phyloP scores from a whole-genome alignment of 2,888 invertebrate genomes.

The Steinernema hermaphroditum region DNA sequence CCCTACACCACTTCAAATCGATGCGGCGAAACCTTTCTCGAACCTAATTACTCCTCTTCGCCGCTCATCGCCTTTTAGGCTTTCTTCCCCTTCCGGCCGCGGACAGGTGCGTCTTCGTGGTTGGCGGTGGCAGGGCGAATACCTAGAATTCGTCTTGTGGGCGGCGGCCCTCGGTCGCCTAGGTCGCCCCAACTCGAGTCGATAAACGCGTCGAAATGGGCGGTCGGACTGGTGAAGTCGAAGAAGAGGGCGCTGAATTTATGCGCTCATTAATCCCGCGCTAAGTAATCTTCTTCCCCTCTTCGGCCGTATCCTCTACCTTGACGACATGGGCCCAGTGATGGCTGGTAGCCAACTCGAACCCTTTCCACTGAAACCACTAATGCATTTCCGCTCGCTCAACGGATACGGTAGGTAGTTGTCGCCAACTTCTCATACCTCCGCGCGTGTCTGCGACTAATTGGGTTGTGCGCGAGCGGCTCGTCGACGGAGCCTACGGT shows the following conservation, averaged over 20 bases:
- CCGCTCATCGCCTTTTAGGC: constrained; percentile 8
- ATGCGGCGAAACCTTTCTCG: constrained; percentile 16
- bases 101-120: constrained; percentile 24
- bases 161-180: constrained; percentile 8
- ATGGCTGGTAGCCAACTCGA: constrained; percentile 10
- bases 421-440: neutral
- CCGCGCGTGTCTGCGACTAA: constrained; percentile 5
- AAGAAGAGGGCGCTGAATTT: constrained; percentile 30
- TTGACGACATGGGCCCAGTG: constrained; percentile 17
- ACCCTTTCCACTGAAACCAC: neutral
- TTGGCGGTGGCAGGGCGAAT: neutral
- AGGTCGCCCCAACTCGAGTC: constrained; percentile 29
- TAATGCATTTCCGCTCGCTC: constrained; percentile 29
- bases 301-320: neutral
- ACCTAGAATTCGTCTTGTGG: constrained; percentile 17
- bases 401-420: constrained; percentile 14
- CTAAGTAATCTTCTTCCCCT: constrained; percentile 18
- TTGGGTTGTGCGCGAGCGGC: constrained; percentile 12
- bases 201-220: constrained; percentile 26
- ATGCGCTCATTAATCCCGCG: constrained; percentile 30
- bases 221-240: neutral
- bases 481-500: neutral
- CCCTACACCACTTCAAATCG: neutral
- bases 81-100: constrained; percentile 7
- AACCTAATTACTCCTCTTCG: constrained; percentile 27